Base-by-base conservation (phyloP, 2,797 vertebrate species). In the Protosalanx chinensis region DNA sequence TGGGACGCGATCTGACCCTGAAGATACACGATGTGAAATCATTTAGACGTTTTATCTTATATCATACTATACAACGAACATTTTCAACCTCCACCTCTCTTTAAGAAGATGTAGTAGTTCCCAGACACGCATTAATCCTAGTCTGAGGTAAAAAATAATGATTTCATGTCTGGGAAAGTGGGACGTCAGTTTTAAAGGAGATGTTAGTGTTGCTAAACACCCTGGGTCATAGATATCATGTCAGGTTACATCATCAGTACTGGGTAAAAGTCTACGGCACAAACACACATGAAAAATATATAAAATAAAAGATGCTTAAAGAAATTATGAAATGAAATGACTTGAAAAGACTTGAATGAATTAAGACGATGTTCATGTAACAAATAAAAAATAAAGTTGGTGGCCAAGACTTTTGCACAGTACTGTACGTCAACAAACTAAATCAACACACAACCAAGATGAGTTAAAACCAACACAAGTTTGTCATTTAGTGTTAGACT, bases 91-190 rank as follows among this genome's bases (percentile, higher is more conserved):
- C 35, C 6, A 37, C 1, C 35, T 37, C 10, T 7, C 37, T 41
- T 41, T 12, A 41, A 8, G 37, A 41, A 41, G 6, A 12, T 41
- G 37, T 41, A 41, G 33, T 4, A 2, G 1, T 35, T 35, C 33
- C 33, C 33, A 35, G 6, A 35, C 33, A 35, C 6, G 33, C 0
- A 35, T 35, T 35, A 35, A 35, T 35, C 6, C 65, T 64, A 69
- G 30, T 37, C 10, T 6, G 67, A 71, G 64, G 76, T 33, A 67
- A 74, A 64, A 77, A 59, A 74, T 68, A 33, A 10, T 4, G 58
- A 27, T 15, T 49, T 1, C 46, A 10, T 49, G 8, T 49, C 46
- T 10, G 46, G 46, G 46, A 49, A 49, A 49, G 4, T 12, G 49
- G 35, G 35, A 5, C 35, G 6, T 35, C 35, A 51, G 49, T 10